A percentile compares a stretch with the other conserved stretches of the same genome.
phyloP scores from a whole-genome alignment of 2,113 vertebrate species.

The Hymenochirus boettgeri region DNA sequence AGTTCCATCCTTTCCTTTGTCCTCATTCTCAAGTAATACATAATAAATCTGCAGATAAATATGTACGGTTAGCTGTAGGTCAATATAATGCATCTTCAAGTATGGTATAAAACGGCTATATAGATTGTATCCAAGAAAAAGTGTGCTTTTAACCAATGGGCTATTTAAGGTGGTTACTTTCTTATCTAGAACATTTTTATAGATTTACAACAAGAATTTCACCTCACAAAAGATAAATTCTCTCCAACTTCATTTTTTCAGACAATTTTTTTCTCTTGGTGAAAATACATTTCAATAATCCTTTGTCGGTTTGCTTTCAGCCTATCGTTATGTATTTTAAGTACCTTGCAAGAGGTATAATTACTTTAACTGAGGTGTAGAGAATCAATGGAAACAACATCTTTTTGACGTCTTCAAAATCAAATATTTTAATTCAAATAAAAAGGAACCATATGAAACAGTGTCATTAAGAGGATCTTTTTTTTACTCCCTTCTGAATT shows the following conservation, averaged over 20 bases:
- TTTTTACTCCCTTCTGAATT: not conserved
- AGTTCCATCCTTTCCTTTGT: conserved; percentile 25
- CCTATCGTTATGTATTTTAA: conserved; percentile 30
- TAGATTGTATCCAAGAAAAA: conserved; percentile 29
- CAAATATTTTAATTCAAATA: conserved; percentile 4
- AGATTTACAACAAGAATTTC: conserved; percentile 29
- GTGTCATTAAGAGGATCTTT: not conserved
- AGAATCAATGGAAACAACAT: conserved; percentile 33
- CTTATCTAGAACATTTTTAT: conserved; percentile 39
- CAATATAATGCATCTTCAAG: conserved; percentile 39
- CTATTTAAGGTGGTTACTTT: conserved; percentile 33
- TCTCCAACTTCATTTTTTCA: conserved; percentile 13
- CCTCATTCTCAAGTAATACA: conserved; percentile 17
- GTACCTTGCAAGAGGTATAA: conserved; percentile 9
- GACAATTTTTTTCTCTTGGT: conserved; percentile 7
- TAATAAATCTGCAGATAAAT: conserved; percentile 40
- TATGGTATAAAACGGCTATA: conserved; percentile 25
- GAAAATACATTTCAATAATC: conserved; percentile 36
- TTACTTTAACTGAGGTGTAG: conserved; percentile 19
- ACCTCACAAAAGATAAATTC: conserved; percentile 32
- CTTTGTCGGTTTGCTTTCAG: conserved; percentile 24
- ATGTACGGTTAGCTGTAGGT: conserved; percentile 33
- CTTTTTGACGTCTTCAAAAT: conserved; percentile 12
- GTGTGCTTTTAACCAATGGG: conserved; percentile 20
- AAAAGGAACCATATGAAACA: not conserved